Base-by-base conservation (phyloP, 2,113 vertebrate species). In the Halcyon senegalensis region DNA sequence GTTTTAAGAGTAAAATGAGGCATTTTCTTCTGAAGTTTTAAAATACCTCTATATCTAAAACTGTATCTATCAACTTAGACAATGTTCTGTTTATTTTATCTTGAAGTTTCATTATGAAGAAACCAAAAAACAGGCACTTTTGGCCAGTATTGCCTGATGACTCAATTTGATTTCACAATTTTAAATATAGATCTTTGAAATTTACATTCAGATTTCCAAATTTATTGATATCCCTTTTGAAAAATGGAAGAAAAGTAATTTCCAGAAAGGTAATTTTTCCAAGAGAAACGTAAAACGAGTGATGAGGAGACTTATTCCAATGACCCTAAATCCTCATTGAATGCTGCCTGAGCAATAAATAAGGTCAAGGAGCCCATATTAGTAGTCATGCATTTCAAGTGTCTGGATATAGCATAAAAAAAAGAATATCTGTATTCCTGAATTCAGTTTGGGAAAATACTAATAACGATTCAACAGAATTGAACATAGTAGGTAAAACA, bases 181-280 rank as follows among this genome's bases (percentile, higher is more conserved):
- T 94, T 87, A 89, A 94, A 91, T 55, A 69, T 13, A 85, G n/a
- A 75, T 78, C n/a, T 78, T 86, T 89, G 55, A 96, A 94, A 95
- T 48, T 46, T 89, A 66, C 44, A 33, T 76, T 89, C 37, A 60
- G 48, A 63, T 91, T 87, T 81, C 46, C 23, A 90, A 73, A 56
- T 84, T 92, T 31, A 8, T 23, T 53, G 33, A 58, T 86, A 93
- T 11, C 66, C 28, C 27, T 80, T 90, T 50, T 9, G n/a, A 75
- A 95, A 95, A 97, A 60, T 80, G 70, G 33, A 69, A 25, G 44
- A 28, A 17, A 74, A 86, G 60, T 13, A 1, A 43, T 90, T 96
- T 50, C 31, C 43, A 94, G 87, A 92, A 68, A 60, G 62, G 41
- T 67, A 94, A 89, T 27, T 80, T 77, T 63, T 90, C 35, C 21